phyloP scores from a whole-genome alignment of 2,888 invertebrate genomes.

The Priocnemis perturbator region DNA sequence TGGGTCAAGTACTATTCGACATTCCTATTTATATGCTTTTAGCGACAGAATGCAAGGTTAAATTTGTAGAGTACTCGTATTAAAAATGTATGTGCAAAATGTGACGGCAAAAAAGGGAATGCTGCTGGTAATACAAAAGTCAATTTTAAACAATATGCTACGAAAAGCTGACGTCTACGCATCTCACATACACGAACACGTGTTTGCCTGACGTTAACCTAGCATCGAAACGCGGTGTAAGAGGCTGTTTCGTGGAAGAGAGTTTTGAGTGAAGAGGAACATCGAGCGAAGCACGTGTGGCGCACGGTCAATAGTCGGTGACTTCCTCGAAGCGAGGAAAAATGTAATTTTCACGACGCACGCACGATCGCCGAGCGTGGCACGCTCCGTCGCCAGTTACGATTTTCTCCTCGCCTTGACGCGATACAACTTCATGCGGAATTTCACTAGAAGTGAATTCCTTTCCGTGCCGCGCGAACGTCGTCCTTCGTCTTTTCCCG shows the following conservation, averaged over 20 bases:
- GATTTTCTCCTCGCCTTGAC: slow-evolving; percentile 51
- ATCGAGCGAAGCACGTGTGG: background rate
- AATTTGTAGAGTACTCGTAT: too few relatives aligned
- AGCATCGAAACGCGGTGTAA: too few relatives aligned
- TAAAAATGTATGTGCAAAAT: too few relatives aligned
- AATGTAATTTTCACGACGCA: slow-evolving; percentile 18
- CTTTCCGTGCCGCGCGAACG: background rate
- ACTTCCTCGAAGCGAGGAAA: background rate
- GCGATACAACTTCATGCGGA: slow-evolving; percentile 34
- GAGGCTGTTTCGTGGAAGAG: background rate
- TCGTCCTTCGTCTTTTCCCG: background rate
- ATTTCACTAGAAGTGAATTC: slow-evolving; percentile 37
- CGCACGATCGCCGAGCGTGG: background rate
- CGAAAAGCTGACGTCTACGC: too few relatives aligned
- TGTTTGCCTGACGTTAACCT: too few relatives aligned
- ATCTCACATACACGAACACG: too few relatives aligned
- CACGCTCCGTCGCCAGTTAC: slow-evolving; percentile 34
- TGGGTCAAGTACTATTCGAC: slow-evolving; percentile 40
- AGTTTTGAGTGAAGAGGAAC: background rate
- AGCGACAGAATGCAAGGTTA: too few relatives aligned
- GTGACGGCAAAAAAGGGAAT: too few relatives aligned
- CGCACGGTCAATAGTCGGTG: too few relatives aligned
- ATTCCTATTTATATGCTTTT: slow-evolving; percentile 5
- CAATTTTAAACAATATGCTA: too few relatives aligned
- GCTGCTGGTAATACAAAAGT: too few relatives aligned